A percentile compares a stretch with the other conserved stretches of the same genome.
Evolutionary conservation across 2,888 invertebrate genomes (phyloP).

Genomic region (Yponomeuta cagnagella): DNA sequence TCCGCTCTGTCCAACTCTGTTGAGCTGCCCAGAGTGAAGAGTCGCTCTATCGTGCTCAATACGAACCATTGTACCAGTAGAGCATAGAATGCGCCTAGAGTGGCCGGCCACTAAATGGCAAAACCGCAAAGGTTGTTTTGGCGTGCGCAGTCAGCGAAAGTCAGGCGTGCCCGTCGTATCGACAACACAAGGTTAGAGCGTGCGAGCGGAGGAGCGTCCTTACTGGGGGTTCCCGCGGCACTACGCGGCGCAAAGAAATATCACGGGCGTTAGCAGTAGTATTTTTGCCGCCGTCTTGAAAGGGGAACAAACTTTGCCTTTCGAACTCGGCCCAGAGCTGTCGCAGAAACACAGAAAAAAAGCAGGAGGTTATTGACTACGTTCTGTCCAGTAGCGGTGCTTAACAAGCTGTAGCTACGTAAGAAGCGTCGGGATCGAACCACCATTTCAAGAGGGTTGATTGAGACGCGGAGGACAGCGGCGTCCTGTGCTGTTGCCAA

Average conservation of each 20-base stretch:
- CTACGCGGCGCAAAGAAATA: conserved; percentile 85
- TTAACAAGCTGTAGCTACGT: conserved; percentile 22
- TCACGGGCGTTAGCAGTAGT: conserved; percentile 84
- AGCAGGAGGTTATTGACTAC: conserved; percentile 50
- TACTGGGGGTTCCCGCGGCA: conserved; percentile 49
- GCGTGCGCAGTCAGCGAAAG: conserved; percentile 11
- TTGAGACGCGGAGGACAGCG: conserved; percentile 50
- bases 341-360: conserved; percentile 65
- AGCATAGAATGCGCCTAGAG: too few species aligned
- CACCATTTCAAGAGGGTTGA: conserved; percentile 76
- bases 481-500: conserved; percentile 32
- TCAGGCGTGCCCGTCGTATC: conserved; percentile 24
- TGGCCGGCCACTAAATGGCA: too few species aligned
- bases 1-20: too few species aligned
- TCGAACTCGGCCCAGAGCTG: conserved; percentile 76
- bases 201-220: conserved; percentile 51
- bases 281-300: conserved; percentile 86
- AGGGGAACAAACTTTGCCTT: conserved; percentile 82
- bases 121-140: neutral
- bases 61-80: too few species aligned
- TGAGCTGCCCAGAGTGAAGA: too few species aligned
- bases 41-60: too few species aligned
- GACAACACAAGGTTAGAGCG: conserved; percentile 54
- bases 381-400: conserved; percentile 33
- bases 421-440: conserved; percentile 41